A percentile compares a stretch with the other conserved stretches of the same genome.
Evolutionary conservation across 1,140 invertebrate genomes (phyloP).

Genomic region (Drosophila guanche): DNA sequence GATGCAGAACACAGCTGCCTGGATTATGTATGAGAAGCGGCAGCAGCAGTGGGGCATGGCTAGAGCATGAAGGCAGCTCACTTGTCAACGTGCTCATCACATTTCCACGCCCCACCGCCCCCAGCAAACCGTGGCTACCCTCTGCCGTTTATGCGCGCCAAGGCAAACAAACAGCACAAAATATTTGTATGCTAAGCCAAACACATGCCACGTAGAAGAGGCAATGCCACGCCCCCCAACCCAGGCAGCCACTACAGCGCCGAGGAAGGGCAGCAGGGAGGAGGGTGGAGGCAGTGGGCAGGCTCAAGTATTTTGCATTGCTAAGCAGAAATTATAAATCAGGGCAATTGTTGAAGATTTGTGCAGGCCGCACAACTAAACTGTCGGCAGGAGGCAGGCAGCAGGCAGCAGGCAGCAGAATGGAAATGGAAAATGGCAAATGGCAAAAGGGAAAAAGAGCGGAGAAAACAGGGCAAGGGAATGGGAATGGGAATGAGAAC

Average conservation of each 20-base stretch:
- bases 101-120: conserved; percentile 38
- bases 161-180: conserved; percentile 79
- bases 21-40: conserved; percentile 70
- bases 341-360: conserved; percentile 82
- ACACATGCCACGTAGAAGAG: conserved; percentile 70
- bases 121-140: conserved; percentile 7
- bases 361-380: conserved; percentile 78
- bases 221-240: conserved; percentile 45
- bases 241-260: background rate
- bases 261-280: background rate
- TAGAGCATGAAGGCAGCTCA: conserved; percentile 45
- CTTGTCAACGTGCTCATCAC: conserved; percentile 78
- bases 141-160: conserved; percentile 71
- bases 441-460: conserved; percentile 3
- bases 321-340: conserved; percentile 82
- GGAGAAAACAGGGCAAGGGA: background rate
- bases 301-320: conserved; percentile 82
- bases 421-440: conserved; percentile 35
- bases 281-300: conserved; percentile 28
- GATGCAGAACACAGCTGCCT: conserved; percentile 67
- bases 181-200: conserved; percentile 81
- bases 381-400: conserved; percentile 35
- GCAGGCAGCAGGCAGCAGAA: conserved; percentile 18
- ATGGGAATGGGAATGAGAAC: background rate
- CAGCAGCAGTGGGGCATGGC: background rate